These are phyloP conservation scores for Pituophis catenifer DNA, from an alignment of 2,113 vertebrate genomes.

Conservation along the genomic window DNA sequence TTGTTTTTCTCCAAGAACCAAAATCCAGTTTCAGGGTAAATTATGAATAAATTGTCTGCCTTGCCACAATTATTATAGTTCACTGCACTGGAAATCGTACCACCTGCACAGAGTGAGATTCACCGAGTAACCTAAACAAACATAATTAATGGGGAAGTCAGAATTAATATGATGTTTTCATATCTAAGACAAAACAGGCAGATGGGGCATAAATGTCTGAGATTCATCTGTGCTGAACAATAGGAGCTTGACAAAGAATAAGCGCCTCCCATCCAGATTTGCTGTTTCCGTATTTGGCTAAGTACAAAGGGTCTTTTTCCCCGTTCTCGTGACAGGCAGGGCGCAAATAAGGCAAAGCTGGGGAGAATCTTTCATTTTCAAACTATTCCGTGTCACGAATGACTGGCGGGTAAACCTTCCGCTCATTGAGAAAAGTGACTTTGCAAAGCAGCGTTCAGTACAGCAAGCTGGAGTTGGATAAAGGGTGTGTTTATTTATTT, in stretches of 20 bases:
- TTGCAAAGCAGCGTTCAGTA: not conserved
- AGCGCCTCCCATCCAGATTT: conserved; percentile 51
- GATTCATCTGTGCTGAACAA: conserved; percentile 67
- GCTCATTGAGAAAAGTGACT: not conserved
- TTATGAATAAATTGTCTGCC: conserved; percentile 65
- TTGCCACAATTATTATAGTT: conserved; percentile 53
- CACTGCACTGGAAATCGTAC: conserved; percentile 47
- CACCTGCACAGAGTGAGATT: conserved; percentile 59
- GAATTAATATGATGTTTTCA: conserved; percentile 71
- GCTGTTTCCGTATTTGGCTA: conserved; percentile 66
- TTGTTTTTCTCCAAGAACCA: conserved; percentile 51
- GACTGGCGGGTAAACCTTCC: not conserved
- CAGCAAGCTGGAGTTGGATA: not conserved
- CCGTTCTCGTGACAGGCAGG: conserved; percentile 39
- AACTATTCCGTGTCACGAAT: not conserved
- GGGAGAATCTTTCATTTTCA: not conserved
- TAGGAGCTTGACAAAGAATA: conserved; percentile 49
- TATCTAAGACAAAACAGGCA: conserved; percentile 65
- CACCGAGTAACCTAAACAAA: conserved; percentile 54
- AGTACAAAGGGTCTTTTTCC: not conserved
- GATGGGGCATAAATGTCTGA: conserved; percentile 61
- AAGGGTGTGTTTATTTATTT: not conserved
- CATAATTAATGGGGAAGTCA: conserved; percentile 67
- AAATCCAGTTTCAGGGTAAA: conserved; percentile 59
- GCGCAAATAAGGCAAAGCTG: conserved; percentile 35